Evolutionary conservation across 2,888 invertebrate genomes (phyloP).

Genomic region (Chrysolina americana): DNA sequence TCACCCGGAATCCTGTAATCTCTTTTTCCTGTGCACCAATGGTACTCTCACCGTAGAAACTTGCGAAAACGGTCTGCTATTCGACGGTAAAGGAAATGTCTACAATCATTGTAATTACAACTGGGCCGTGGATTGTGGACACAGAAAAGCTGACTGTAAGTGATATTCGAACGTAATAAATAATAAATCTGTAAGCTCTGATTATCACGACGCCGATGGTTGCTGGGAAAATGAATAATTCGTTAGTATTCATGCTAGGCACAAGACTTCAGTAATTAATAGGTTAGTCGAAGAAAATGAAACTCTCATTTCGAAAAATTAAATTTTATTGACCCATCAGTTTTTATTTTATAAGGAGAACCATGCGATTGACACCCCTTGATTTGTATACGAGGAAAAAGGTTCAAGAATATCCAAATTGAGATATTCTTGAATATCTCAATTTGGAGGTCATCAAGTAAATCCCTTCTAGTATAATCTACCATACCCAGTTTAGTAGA

Average conservation of each 20-base stretch:
- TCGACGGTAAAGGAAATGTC: constrained; percentile 90
- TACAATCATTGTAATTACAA: constrained; percentile 95
- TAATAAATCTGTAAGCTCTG: background rate
- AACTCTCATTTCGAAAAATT: too few relatives aligned
- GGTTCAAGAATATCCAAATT: too few relatives aligned
- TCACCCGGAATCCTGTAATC: constrained; percentile 89
- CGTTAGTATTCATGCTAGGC: background rate
- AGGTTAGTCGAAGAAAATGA: too few relatives aligned
- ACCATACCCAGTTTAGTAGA: too few relatives aligned
- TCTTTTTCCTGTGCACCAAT: constrained; percentile 93
- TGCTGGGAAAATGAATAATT: background rate
- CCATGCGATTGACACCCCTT: too few relatives aligned
- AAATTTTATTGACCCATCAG: too few relatives aligned
- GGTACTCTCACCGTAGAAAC: constrained; percentile 91
- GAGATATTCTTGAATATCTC: too few relatives aligned
- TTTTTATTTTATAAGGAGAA: too few relatives aligned
- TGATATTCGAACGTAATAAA: constrained; percentile 45
- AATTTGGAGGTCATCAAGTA: too few relatives aligned
- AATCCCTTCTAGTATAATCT: too few relatives aligned
- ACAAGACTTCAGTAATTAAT: too few relatives aligned
- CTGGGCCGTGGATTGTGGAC: constrained; percentile 92
- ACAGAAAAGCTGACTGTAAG: constrained; percentile 86
- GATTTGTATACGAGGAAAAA: too few relatives aligned
- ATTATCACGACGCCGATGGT: background rate
- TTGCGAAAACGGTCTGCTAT: constrained; percentile 92